Base-by-base conservation (phyloP, 2,888 invertebrate genomes). In the Lepidochitona cinerea region DNA sequence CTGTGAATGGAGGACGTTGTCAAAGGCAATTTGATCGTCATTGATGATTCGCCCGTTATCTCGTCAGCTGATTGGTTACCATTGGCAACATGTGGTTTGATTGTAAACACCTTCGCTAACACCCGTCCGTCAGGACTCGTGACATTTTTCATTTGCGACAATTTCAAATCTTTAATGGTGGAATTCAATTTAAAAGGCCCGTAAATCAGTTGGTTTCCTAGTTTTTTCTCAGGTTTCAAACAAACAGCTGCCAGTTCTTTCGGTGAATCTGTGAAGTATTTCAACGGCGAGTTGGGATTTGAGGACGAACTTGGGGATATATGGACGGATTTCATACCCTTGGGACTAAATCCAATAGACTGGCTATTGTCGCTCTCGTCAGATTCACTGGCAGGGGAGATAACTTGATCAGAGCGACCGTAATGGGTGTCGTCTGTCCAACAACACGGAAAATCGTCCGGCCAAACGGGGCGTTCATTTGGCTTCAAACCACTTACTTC, bases 401-500 rank as follows among this genome's bases (percentile, higher is more conserved):
- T n/a, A n/a, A 23, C 49, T 7, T 49, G 49, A 23, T 49, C 49
- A 49, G n/a, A n/a, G 18, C 49, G 18, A 18, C 18, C 23, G 23
- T n/a, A 23, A 7, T 49, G 23, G 4, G 18, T 23, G 2, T 49
- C 49, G 2, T 49, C 49, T 18, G 49, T n/a, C 49, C 49, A 49
- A 23, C 49, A n/a, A 49, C 49, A 5, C n/a, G 49, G 49, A 49
- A 49, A 49, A 23, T 75, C 73, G 26, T 74, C 75, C 32, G 33
- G 37, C 73, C 73, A 73, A 33, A 69, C 35, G 33, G 69, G 41
- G 32, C 54, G 53, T 26, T 81, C 80, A 37, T 74, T 73, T 5
- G 78, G 77, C 36, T 77, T 79, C 2, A 81, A 71, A 7, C 80
- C 82, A 0, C 82, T 74, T 0, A 84, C 65, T 33, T 83, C 80